Percentiles rank a stretch among this genome's conserved stretches.
Evolutionary conservation across 2,888 invertebrate species (phyloP).

Genomic region (Bellardia bayeri): DNA sequence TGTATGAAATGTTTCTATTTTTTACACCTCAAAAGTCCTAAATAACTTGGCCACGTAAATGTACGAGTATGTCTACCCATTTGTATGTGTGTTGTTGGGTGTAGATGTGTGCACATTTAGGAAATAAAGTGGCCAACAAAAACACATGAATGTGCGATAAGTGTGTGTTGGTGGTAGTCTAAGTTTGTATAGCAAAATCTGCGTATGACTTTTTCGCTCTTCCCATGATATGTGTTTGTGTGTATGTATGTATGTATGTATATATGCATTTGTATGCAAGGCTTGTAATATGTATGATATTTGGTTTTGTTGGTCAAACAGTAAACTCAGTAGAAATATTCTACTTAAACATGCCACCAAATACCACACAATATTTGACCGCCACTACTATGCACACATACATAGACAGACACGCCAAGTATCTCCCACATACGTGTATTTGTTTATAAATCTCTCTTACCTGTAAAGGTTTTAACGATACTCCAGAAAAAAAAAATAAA

Average conservation of each 20-base stretch:
- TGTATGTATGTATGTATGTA: not conserved
- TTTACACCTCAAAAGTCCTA: conserved; percentile 48
- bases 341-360: conserved; percentile 57
- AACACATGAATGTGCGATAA: conserved; percentile 5
- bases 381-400: conserved; percentile 21
- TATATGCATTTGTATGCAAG: not conserved
- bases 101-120: conserved; percentile 46
- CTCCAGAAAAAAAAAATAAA: not conserved
- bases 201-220: conserved; percentile 62
- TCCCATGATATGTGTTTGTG: not conserved
- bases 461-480: conserved; percentile 17
- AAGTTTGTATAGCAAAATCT: conserved; percentile 43
- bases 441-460: conserved; percentile 18
- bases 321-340: conserved; percentile 54
- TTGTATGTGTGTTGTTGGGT: conserved; percentile 54
- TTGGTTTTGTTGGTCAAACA: conserved; percentile 65
- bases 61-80: conserved; percentile 12
- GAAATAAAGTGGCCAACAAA: conserved; percentile 51
- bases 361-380: conserved; percentile 62
- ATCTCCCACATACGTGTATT: not conserved
- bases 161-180: not conserved
- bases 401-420: conserved; percentile 28
- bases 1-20: conserved; percentile 4
- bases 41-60: conserved; percentile 67
- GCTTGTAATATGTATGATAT: conserved; percentile 55